These are phyloP conservation scores for Micrasema longulum DNA, from an alignment of 1,140 invertebrate species.

Conservation along the genomic window DNA sequence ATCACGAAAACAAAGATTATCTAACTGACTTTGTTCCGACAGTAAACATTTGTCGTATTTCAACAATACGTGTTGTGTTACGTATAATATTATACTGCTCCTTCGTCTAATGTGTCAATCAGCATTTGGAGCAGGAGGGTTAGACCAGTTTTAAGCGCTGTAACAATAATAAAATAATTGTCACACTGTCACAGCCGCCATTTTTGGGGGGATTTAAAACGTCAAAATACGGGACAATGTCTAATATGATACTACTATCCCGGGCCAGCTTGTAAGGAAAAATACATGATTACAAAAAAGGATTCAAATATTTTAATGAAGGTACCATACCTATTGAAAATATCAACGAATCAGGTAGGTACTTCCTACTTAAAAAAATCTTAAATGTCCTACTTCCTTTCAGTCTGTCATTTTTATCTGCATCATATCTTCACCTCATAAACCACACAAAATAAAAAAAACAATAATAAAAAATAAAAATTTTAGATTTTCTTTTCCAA, in stretches of 20 bases:
- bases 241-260: background rate
- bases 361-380: too few species aligned
- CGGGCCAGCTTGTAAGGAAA: too few species aligned
- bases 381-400: too few species aligned
- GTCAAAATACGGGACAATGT: conserved; percentile 41
- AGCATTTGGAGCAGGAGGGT: conserved; percentile 28
- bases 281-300: too few species aligned
- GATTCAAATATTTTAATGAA: too few species aligned
- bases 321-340: too few species aligned
- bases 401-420: too few species aligned
- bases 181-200: conserved; percentile 24
- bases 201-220: conserved; percentile 34
- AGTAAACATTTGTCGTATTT: conserved; percentile 2
- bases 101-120: conserved; percentile 39
- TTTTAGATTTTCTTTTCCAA: too few species aligned
- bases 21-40: background rate
- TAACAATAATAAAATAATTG: conserved; percentile 3
- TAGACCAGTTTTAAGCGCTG: conserved; percentile 30
- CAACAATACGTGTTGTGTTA: conserved; percentile 23
- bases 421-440: too few species aligned
- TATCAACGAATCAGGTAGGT: too few species aligned
- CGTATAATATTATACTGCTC: conserved; percentile 6
- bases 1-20: conserved; percentile 26
- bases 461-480: too few species aligned
- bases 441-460: too few species aligned